phyloP scores from a whole-genome alignment of 2,113 vertebrate genomes.

The Callaeas wilsoni region DNA sequence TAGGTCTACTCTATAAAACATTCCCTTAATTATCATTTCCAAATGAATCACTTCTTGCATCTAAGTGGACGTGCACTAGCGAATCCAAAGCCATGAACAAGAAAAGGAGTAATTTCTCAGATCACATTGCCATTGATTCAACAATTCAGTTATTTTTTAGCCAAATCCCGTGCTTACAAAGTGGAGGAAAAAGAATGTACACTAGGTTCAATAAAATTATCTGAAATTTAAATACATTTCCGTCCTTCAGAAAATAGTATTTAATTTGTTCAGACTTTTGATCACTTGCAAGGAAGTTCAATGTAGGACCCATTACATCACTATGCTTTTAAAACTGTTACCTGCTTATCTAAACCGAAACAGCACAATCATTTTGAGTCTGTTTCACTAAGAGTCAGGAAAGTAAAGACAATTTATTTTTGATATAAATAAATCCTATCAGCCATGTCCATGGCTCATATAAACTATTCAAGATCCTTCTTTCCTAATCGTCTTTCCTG shows the following conservation, averaged over 20 bases:
- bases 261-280: background rate
- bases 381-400: constrained; percentile 18
- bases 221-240: background rate
- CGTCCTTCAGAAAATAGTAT: background rate
- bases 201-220: background rate
- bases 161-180: background rate
- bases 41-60: background rate
- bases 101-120: background rate
- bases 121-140: background rate
- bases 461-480: constrained; percentile 52
- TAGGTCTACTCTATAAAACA: background rate
- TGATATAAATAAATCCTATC: constrained; percentile 44
- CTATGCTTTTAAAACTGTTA: background rate
- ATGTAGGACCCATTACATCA: background rate
- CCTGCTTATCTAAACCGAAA: background rate
- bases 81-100: background rate
- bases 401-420: constrained; percentile 44
- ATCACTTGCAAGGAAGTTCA: background rate
- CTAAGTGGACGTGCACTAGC: background rate
- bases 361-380: background rate
- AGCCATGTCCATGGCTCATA: background rate
- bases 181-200: background rate
- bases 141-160: background rate
- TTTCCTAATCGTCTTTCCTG: constrained; percentile 47
- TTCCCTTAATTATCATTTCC: background rate